phyloP scores from a whole-genome alignment of 37 sponge, comb jelly and placozoan genomes.

The Hormiphora californensis region DNA sequence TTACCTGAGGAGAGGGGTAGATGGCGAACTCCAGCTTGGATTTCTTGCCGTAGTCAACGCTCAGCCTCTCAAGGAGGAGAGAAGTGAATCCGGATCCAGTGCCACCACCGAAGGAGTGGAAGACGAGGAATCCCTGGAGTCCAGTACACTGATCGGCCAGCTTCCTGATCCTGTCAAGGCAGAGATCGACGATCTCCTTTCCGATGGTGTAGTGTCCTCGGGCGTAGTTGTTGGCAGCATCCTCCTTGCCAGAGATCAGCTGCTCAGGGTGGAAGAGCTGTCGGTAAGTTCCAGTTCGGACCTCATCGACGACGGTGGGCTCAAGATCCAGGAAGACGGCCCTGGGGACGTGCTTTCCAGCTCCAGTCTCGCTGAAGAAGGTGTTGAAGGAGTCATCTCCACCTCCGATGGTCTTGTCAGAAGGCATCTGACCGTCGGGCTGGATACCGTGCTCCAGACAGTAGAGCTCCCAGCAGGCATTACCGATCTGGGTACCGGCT shows the following conservation, averaged over 20 bases:
- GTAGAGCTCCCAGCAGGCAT: conserved; percentile 97
- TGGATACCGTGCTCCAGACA: conserved; percentile 95
- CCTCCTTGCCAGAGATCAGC: conserved; percentile 95
- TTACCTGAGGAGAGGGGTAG: conserved; percentile 90
- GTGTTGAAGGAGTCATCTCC: conserved; percentile 95
- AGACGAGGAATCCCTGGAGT: conserved; percentile 84
- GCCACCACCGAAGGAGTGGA: conserved; percentile 97
- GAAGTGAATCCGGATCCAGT: conserved; percentile 97
- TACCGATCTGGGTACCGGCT: conserved; percentile 96
- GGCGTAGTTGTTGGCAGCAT: conserved; percentile 99
- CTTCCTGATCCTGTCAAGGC: conserved; percentile 79
- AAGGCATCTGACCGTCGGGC: conserved; percentile 94
- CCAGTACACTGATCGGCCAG: conserved; percentile 88
- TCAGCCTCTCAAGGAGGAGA: conserved; percentile 90
- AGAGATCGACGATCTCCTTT: conserved; percentile 71
- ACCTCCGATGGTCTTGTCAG: conserved; percentile 93
- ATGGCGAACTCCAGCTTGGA: conserved; percentile 92
- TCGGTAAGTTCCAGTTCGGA: conserved; percentile 91
- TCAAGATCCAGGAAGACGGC: conserved; percentile 64
- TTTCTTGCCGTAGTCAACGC: conserved; percentile 96
- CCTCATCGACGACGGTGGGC: conserved; percentile 57
- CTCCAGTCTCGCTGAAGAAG: conserved; percentile 92
- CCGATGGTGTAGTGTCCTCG: conserved; percentile 98
- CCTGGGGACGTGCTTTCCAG: conserved; percentile 91
- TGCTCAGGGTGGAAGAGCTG: conserved; percentile 93